Base-by-base conservation (phyloP, 1,140 invertebrate genomes). In the Drosophila eugracilis region DNA sequence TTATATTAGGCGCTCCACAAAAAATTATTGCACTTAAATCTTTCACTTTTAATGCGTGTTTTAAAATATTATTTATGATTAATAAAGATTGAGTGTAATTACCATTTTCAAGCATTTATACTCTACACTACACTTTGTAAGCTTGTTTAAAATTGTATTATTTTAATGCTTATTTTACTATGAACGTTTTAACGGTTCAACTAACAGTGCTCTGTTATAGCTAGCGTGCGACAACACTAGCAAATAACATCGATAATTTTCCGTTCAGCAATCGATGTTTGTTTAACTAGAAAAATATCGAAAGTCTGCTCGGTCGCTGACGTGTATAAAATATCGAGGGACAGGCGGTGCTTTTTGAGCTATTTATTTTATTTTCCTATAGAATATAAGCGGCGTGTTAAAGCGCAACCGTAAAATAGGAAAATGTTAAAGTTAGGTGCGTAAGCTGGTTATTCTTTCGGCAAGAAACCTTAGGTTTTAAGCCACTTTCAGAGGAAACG, bases 381-480 rank as follows among this genome's bases (percentile, higher is more conserved):
- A 75, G 74, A 54, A 67, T 65, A 60, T 83, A 86, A 78, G 83
- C n/a, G 24, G 78, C 78, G 78, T 72, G 74, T 62, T 17, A 24
- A 14, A 66, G 63, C 83, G 77, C 77, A 63, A 36, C 65, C 24
- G 74, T 28, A 63, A 32, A 28, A 60, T 75, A 88, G 72, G 47
- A 79, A 34, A 81, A 90, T 90, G 88, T 70, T 85, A 10, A 90
- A 81, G 57, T 47, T 81, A 63, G 77, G 88, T 90, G 58, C 62
- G 79, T 60, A 36, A 22, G 44, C 10, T 14, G 6, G 2, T 7
- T 12, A 19, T 7, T 12, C 10, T 22, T 17, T 19, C 3, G 1
- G 3, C 15, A 9, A 0, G 7, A 7, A 22, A 14, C 0, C 10
- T 5, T 3, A 0, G 6, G 3, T 2, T 7, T 24, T 10, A 28